Evolutionary conservation across 2,888 invertebrate genomes (phyloP).

Genomic region (Pollenia amentaria): DNA sequence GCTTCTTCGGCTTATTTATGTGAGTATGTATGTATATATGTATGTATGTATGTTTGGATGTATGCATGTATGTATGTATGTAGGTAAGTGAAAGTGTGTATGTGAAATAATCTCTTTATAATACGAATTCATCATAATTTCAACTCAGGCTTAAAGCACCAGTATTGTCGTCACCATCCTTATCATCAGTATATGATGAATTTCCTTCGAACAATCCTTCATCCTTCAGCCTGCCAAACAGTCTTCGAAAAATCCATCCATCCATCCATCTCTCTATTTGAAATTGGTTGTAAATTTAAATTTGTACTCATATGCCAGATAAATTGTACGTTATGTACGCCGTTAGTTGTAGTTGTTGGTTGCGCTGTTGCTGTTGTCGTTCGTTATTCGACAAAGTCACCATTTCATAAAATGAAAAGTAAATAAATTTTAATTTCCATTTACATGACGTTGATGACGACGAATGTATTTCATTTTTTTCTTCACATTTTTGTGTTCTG

Average conservation of each 20-base stretch:
- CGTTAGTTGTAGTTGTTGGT: slow-evolving; percentile 3
- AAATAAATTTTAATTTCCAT: slow-evolving; percentile 73
- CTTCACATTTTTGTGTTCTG: not conserved
- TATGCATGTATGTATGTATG: not conserved
- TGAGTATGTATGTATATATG: not conserved
- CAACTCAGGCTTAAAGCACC: slow-evolving; percentile 51
- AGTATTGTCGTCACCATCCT: not conserved
- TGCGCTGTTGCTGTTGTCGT: not conserved
- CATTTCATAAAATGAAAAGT: slow-evolving; percentile 58
- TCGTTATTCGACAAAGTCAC: slow-evolving; percentile 31
- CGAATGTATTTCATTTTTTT: not conserved
- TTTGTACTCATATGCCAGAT: slow-evolving; percentile 44
- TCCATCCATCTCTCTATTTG: slow-evolving; percentile 26
- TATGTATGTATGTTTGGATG: not conserved
- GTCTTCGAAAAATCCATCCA: slow-evolving; percentile 9
- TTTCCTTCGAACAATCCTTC: slow-evolving; percentile 5
- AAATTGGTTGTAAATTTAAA: slow-evolving; percentile 52
- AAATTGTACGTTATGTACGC: slow-evolving; percentile 39
- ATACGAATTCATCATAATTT: slow-evolving; percentile 67
- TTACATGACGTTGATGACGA: slow-evolving; percentile 51
- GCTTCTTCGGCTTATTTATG: not conserved
- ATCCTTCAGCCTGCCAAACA: slow-evolving; percentile 19
- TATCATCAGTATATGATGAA: slow-evolving; percentile 48
- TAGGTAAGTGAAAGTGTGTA: not conserved
- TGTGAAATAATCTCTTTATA: slow-evolving; percentile 50